These are phyloP conservation scores for Coracias cyanogaster DNA, from an alignment of 2,797 vertebrate genomes.

Conservation along the genomic window DNA sequence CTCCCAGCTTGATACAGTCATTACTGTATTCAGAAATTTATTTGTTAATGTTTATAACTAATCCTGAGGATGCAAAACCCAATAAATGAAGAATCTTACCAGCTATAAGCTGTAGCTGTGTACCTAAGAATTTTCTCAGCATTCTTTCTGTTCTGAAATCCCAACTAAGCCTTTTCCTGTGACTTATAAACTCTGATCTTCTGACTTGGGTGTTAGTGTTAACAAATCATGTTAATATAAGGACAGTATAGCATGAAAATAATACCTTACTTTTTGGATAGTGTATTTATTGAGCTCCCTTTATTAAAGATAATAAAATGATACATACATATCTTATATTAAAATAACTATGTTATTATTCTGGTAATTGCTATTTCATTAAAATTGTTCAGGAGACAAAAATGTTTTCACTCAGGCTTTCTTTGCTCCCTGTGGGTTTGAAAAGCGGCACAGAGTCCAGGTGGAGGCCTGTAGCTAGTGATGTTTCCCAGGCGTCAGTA, in stretches of 20 bases:
- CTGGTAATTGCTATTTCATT: background rate
- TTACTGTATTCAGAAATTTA: background rate
- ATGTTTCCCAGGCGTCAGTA: too few species aligned
- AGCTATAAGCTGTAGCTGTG: background rate
- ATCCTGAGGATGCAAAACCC: background rate
- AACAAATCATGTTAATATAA: background rate
- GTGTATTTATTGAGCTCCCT: background rate
- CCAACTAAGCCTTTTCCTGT: background rate
- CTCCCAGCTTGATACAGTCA: too few species aligned
- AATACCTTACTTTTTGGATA: background rate
- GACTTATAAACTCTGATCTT: background rate
- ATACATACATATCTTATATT: background rate
- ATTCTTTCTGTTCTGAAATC: background rate
- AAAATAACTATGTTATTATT: background rate
- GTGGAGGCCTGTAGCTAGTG: too few species aligned
- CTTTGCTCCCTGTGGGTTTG: background rate
- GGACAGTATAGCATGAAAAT: background rate
- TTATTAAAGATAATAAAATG: background rate
- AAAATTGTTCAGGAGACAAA: background rate
- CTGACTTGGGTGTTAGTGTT: background rate
- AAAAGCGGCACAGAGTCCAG: too few species aligned
- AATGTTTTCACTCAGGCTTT: background rate
- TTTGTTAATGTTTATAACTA: background rate
- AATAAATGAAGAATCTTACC: background rate
- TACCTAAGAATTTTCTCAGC: background rate